Percentiles rank a stretch among this genome's conserved stretches.
Evolutionary conservation across 92 coral and sea anemone genomes (phyloP).

Genomic region (Porites evermanni): DNA sequence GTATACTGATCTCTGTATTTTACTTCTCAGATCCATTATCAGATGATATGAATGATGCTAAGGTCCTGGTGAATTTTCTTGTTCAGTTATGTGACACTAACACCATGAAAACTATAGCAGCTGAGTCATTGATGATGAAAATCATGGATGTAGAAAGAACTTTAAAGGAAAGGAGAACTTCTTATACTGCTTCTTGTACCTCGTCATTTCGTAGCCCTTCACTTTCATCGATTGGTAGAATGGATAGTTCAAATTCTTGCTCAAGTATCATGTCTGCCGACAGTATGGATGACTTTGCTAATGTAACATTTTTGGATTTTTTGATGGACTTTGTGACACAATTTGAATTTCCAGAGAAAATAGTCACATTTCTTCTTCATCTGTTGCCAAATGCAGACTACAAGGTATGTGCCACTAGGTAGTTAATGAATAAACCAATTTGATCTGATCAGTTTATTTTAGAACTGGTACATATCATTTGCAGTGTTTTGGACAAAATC

Average conservation of each 20-base stretch:
- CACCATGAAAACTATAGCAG: slow-evolving; percentile 82
- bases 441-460: no score
- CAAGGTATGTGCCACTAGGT: slow-evolving; percentile 60
- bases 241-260: slow-evolving; percentile 60
- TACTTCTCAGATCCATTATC: slow-evolving; percentile 18
- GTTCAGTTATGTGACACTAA: slow-evolving; percentile 89
- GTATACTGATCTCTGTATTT: not conserved
- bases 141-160: slow-evolving; percentile 65
- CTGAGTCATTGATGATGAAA: slow-evolving; percentile 74
- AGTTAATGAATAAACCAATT: no score
- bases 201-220: slow-evolving; percentile 9
- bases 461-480: no score
- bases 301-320: slow-evolving; percentile 82
- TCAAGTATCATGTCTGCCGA: slow-evolving; percentile 63
- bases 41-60: slow-evolving; percentile 68
- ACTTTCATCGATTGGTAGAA: slow-evolving; percentile 28
- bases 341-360: slow-evolving; percentile 94
- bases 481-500: no score
- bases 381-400: slow-evolving; percentile 84
- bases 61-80: slow-evolving; percentile 83
- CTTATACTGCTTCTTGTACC: not conserved
- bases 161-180: slow-evolving; percentile 48
- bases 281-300: slow-evolving; percentile 57
- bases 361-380: slow-evolving; percentile 98
- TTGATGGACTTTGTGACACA: slow-evolving; percentile 95